Evolutionary conservation across 1,140 invertebrate species (phyloP), one percentile per base, ranked within the genome.

Genomic region (Apis florea): DNA sequence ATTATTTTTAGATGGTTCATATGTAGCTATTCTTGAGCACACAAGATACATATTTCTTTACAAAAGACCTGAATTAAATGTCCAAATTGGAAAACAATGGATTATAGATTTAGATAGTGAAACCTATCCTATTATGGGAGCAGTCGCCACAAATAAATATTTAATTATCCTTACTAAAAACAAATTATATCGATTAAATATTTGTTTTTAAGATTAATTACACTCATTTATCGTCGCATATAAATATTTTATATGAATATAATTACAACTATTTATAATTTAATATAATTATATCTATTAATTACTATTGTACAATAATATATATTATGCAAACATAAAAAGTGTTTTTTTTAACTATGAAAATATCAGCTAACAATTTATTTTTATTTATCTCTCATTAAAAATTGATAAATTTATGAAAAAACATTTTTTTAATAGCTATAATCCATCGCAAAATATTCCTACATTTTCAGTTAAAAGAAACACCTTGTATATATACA

Each of bases 21-120:
- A 91, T n/a, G 83, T 93, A 56, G 91, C 89, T 47, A 91, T 94
- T 80, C 53, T 93, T 17, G 92, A 93, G 79, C 89, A 93, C 56
- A 88, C 75, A 10, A 91, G 90, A 76, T 90, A 92, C 56, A 88
- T 89, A 73, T 93, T 93, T 78, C 51, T 94, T 24, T 94, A 93
- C 68, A 90, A 93, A 56, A 93, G 79, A 74, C 91, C 93, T n/a
- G 76, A 86, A 78, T 53, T 70, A 13, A 70, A 88, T 79, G 68
- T 75, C 8, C 59, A 74, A 51, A 67, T 92, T n/a, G 89, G 90
- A 13, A 93, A 91, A 79, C 93, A 93, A 82, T 85, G 83, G 17
- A 91, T 93, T 47, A 74, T 94, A 19, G 92, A 93, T 69, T 85
- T 93, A 47, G 85, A 89, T 54, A 82, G 56, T 11, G 89, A 92